Conservation (phyloP, 1,140 invertebrate genomes). For the Papilio xuthus region DNA sequence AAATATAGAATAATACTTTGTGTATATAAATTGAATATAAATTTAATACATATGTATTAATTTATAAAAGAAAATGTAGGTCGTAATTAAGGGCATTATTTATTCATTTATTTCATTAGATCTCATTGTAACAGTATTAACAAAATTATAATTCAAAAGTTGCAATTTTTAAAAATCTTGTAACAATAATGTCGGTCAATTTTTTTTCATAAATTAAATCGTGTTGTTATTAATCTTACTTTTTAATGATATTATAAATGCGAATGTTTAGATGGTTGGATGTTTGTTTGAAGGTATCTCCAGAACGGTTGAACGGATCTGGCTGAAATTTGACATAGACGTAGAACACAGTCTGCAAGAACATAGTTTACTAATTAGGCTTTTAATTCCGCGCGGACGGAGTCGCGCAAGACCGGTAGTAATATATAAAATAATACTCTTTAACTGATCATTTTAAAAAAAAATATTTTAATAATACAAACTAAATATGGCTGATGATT, state of each 20-base stretch:
- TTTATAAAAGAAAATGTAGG: not conserved
- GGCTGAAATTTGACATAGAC: no score
- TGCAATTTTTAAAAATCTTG: slow-evolving; percentile 12
- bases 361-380: no score
- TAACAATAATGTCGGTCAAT: not conserved
- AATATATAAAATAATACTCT: not conserved
- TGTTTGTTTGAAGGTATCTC: no score
- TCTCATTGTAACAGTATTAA: slow-evolving; percentile 23
- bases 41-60: not conserved
- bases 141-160: not conserved
- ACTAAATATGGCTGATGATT: slow-evolving; percentile 34
- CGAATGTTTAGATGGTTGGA: no score
- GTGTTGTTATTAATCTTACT: not conserved
- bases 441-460: not conserved
- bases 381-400: no score
- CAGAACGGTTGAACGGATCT: no score
- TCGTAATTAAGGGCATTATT: not conserved
- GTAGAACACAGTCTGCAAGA: no score
- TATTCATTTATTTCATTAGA: not conserved
- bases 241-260: no score
- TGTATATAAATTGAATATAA: not conserved
- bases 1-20: not conserved
- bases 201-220: not conserved
- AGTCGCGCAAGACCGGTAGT: no score
- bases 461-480: not conserved